These are phyloP conservation scores for Mastigias papua DNA, from an alignment of 30 jellyfish, hydroid and myxozoan genomes.

Conservation along the genomic window DNA sequence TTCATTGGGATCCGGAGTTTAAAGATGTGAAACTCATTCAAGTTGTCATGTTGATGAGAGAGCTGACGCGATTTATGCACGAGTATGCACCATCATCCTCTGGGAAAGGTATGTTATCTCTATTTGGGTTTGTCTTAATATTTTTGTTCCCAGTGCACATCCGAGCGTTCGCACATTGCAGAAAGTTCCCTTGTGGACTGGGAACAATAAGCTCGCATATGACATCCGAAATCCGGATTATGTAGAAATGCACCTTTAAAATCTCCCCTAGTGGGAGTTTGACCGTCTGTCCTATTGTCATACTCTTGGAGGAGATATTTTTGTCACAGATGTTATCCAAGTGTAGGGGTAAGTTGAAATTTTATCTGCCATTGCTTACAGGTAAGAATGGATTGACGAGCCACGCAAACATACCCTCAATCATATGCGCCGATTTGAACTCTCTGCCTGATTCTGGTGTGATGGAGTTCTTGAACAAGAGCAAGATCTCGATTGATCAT, in stretches of 20 bases:
- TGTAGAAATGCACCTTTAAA: too few species aligned
- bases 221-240: too few species aligned
- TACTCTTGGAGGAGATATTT: too few species aligned
- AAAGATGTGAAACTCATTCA: constrained; percentile 94
- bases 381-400: constrained; percentile 72
- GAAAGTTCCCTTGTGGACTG: too few species aligned
- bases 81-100: constrained; percentile 58
- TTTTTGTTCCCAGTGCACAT: too few species aligned
- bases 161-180: too few species aligned
- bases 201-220: too few species aligned
- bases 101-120: background rate
- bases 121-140: too few species aligned
- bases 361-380: constrained; percentile 7
- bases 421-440: constrained; percentile 93
- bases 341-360: too few species aligned
- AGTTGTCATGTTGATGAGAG: constrained; percentile 93
- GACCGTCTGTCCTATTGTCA: too few species aligned
- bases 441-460: constrained; percentile 97
- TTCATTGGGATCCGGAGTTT: constrained; percentile 98
- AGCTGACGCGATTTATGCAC: constrained; percentile 81
- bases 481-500: constrained; percentile 83
- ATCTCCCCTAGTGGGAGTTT: too few species aligned
- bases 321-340: too few species aligned
- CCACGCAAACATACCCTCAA: constrained; percentile 73
- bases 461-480: constrained; percentile 83